Percentiles rank a stretch among this genome's conserved stretches.
phyloP scores from a whole-genome alignment of 2,888 invertebrate genomes.

The Protodeltote pygarga region DNA sequence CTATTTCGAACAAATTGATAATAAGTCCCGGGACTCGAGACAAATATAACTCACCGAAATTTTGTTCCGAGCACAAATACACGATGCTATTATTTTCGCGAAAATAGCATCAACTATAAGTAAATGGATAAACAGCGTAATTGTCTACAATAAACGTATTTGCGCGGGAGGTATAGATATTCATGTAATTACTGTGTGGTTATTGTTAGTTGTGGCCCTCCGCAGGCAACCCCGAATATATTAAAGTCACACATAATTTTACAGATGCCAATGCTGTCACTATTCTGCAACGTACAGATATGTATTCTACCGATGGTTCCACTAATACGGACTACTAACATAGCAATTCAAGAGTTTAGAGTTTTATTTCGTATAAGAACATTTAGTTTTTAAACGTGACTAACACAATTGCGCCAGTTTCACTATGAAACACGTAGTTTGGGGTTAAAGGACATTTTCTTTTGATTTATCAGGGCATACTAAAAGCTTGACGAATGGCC shows the following conservation, averaged over 20 bases:
- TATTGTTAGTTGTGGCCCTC: conserved; percentile 31
- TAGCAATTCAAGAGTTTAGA: conserved; percentile 55
- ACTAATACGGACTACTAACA: conserved; percentile 64
- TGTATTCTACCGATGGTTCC: conserved; percentile 66
- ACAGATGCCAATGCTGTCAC: conserved; percentile 73
- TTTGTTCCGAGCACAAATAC: background rate
- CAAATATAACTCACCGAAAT: background rate
- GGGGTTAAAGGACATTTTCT: conserved; percentile 66
- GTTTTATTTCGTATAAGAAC: conserved; percentile 38
- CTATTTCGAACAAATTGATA: too few species aligned
- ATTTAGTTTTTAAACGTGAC: conserved; percentile 51
- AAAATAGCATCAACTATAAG: too few species aligned
- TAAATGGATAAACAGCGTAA: too few species aligned
- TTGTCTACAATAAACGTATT: background rate
- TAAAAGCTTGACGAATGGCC: conserved; percentile 59
- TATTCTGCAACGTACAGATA: conserved; percentile 70
- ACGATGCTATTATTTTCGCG: too few species aligned
- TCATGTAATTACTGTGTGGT: conserved; percentile 32
- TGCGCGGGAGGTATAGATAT: conserved; percentile 43
- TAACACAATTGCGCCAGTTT: conserved; percentile 81
- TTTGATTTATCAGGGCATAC: conserved; percentile 79
- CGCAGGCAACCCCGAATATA: conserved; percentile 47
- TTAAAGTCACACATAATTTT: conserved; percentile 71
- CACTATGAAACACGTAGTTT: conserved; percentile 52
- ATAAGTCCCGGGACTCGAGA: too few species aligned